Evolutionary conservation across 2,113 vertebrate genomes (phyloP).

Genomic region (Nestor notabilis): DNA sequence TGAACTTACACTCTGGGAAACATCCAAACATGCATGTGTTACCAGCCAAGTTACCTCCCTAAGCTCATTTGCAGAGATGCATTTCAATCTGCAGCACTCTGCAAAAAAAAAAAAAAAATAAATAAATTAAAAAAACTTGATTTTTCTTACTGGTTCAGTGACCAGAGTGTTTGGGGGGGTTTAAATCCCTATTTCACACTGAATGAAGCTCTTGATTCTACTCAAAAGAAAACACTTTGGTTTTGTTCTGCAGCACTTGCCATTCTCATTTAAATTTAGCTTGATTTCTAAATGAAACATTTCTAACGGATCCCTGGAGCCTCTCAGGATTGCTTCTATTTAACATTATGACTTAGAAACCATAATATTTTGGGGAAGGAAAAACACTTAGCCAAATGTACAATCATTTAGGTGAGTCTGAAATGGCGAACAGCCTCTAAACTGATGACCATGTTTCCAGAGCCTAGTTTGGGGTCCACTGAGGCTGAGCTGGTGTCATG

Average conservation of each 20-base stretch:
- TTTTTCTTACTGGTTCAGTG: background rate
- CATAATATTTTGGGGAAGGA: background rate
- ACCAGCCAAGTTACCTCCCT: background rate
- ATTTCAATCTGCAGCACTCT: background rate
- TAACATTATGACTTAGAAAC: conserved; percentile 5
- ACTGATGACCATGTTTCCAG: background rate
- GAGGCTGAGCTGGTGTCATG: background rate
- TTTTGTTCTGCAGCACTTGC: conserved; percentile 11
- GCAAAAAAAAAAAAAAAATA: background rate
- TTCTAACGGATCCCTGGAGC: conserved; percentile 14
- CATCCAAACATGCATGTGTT: background rate
- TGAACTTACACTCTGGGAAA: background rate
- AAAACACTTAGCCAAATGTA: background rate
- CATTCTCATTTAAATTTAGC: conserved; percentile 26
- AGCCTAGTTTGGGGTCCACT: background rate
- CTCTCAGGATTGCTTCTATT: conserved; percentile 6
- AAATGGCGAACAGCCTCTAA: background rate
- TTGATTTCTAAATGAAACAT: conserved; percentile 45
- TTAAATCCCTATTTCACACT: background rate
- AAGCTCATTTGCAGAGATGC: background rate
- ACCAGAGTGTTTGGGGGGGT: background rate
- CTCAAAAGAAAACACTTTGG: background rate
- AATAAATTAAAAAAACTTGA: too few relatives aligned
- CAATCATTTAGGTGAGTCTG: background rate
- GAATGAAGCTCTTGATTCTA: background rate